Percentiles rank a stretch among this genome's conserved stretches.
Evolutionary conservation across 2,888 invertebrate genomes (phyloP).

Genomic region (Liposcelis brunnea): DNA sequence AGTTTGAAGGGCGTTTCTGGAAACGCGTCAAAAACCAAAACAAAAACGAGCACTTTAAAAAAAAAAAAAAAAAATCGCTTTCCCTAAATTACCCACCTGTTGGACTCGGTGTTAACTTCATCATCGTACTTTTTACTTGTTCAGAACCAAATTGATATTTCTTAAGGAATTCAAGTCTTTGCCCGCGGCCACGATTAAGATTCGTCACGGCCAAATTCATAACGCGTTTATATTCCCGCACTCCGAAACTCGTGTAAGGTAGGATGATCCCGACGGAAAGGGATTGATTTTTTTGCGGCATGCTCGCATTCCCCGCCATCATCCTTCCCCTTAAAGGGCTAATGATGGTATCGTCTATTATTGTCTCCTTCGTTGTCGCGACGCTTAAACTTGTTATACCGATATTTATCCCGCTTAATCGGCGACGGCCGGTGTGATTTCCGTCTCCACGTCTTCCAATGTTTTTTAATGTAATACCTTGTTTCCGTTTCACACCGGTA

Average conservation of each 20-base stretch:
- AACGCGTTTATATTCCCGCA: slow-evolving; percentile 46
- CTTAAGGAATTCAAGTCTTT: slow-evolving; percentile 41
- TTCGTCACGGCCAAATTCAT: slow-evolving; percentile 43
- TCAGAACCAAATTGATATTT: slow-evolving; percentile 42
- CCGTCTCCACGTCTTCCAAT: background rate
- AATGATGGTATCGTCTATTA: no score
- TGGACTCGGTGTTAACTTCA: slow-evolving; percentile 55
- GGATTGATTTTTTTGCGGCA: slow-evolving; percentile 12
- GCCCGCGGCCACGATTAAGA: slow-evolving; percentile 33
- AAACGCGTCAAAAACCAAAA: no score
- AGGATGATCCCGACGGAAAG: slow-evolving; percentile 52
- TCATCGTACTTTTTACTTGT: slow-evolving; percentile 45
- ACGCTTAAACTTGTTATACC: slow-evolving; percentile 2
- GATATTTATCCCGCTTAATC: background rate
- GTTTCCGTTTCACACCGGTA: background rate
- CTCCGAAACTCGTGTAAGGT: slow-evolving; percentile 59
- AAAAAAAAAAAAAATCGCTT: background rate
- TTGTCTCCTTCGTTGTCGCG: background rate
- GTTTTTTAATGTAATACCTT: background rate
- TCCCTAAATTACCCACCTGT: slow-evolving; percentile 37
- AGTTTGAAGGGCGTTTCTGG: no score
- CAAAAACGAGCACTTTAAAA: no score
- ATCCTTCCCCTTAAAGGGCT: background rate
- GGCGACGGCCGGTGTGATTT: slow-evolving; percentile 1
- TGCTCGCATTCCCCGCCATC: background rate